A percentile compares a stretch with the other conserved stretches of the same genome.
Evolutionary conservation across 2,888 invertebrate species (phyloP).

Genomic region (Phalangium opilio): DNA sequence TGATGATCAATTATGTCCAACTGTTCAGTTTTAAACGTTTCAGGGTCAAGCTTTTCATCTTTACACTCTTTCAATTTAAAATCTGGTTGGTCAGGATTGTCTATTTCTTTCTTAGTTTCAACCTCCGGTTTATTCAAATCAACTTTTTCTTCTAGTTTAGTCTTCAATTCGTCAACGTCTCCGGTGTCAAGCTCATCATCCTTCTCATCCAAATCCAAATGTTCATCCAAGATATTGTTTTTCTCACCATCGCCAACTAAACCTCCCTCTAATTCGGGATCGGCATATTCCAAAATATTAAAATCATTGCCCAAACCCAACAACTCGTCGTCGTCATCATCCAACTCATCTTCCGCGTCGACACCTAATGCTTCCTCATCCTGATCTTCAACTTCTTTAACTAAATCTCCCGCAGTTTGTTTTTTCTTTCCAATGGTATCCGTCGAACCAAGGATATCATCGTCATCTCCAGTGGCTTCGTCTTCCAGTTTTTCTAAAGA

Average conservation of each 20-base stretch:
- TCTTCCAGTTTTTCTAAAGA: background rate
- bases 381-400: conserved; percentile 17
- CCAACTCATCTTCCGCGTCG: conserved; percentile 41
- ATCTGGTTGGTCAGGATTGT: too few species aligned
- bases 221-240: conserved; percentile 57
- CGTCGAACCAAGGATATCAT: too few species aligned
- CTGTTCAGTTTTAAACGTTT: background rate
- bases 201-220: conserved; percentile 62
- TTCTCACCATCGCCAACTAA: conserved; percentile 48
- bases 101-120: conserved; percentile 1
- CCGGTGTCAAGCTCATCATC: conserved; percentile 46
- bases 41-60: background rate
- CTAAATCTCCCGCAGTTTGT: conserved; percentile 15
- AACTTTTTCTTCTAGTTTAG: conserved; percentile 10
- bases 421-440: too few species aligned
- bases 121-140: background rate
- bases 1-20: too few species aligned
- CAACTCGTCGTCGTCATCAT: conserved; percentile 75
- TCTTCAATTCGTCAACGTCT: conserved; percentile 27
- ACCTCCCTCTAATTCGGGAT: conserved; percentile 62
- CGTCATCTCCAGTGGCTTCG: background rate
- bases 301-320: conserved; percentile 84
- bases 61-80: background rate
- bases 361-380: conserved; percentile 15
- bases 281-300: conserved; percentile 87